Conservation (phyloP, 2,797 vertebrate genomes). For the Cetoscarus ocellatus region DNA sequence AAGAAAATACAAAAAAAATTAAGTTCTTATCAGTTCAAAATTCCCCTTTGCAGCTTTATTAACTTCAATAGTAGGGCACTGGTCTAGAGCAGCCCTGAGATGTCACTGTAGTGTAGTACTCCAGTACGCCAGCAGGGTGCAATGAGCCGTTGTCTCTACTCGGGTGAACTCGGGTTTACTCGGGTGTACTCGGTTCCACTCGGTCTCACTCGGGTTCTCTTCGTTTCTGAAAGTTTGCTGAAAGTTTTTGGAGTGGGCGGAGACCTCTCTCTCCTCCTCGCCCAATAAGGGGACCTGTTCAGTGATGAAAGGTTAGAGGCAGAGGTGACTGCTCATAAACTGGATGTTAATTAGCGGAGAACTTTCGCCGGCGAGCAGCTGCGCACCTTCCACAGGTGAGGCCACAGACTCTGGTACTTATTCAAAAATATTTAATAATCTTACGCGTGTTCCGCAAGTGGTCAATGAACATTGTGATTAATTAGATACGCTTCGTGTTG, state of each 20-base stretch:
- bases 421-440: neutral
- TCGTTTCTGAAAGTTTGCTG: slow-evolving; percentile 30
- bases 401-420: neutral
- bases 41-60: no score
- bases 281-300: slow-evolving; percentile 44
- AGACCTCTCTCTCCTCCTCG: neutral
- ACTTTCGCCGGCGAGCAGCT: slow-evolving; percentile 32
- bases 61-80: no score
- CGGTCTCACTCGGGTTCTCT: slow-evolving; percentile 17
- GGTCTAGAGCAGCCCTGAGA: neutral
- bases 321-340: slow-evolving; percentile 13
- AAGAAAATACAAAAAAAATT: no score
- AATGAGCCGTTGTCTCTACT: neutral
- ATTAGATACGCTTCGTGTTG: no score
- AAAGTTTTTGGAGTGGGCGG: slow-evolving; percentile 57
- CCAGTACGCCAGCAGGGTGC: slow-evolving; percentile 24
- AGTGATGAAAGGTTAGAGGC: slow-evolving; percentile 17
- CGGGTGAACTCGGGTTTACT: neutral
- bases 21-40: no score
- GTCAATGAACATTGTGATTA: no score
- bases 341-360: slow-evolving; percentile 52
- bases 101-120: no score
- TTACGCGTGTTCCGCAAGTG: neutral
- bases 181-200: neutral
- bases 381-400: slow-evolving; percentile 21